Evolutionary conservation across 2,888 invertebrate species (phyloP).

Genomic region (Rhingia rostrata): DNA sequence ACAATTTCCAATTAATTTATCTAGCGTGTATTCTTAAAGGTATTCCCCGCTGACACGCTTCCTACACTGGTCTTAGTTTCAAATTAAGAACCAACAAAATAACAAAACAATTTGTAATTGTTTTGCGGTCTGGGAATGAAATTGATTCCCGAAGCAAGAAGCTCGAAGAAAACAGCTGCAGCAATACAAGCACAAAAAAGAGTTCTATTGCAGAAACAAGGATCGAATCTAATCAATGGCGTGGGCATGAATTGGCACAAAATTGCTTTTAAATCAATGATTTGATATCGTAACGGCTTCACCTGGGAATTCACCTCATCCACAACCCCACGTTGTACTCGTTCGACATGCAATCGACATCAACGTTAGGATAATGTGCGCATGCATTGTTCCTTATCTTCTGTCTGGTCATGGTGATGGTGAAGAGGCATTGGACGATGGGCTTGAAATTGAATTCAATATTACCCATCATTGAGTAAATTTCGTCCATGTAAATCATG

Average conservation of each 20-base stretch:
- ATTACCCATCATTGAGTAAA: neutral
- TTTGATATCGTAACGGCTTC: conserved; percentile 56
- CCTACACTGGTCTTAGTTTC: neutral
- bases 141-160: conserved; percentile 28
- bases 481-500: neutral
- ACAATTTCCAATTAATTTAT: conserved; percentile 9
- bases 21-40: neutral
- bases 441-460: conserved; percentile 35
- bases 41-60: neutral
- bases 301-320: conserved; percentile 46
- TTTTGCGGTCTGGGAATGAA: conserved; percentile 34
- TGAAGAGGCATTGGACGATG: no score
- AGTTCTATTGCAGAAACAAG: conserved; percentile 22
- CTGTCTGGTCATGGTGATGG: no score
- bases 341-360: conserved; percentile 58
- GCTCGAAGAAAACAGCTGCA: conserved; percentile 4
- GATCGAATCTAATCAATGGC: conserved; percentile 71
- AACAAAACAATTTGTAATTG: conserved; percentile 57
- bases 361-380: conserved; percentile 43
- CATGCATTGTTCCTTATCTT: neutral
- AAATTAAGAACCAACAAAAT: conserved; percentile 32
- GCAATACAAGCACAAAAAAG: conserved; percentile 18
- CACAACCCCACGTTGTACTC: neutral
- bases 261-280: conserved; percentile 76
- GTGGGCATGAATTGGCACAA: conserved; percentile 75